Base-by-base conservation (phyloP, 2,888 invertebrate genomes). In the Pediacus dermestoides region DNA sequence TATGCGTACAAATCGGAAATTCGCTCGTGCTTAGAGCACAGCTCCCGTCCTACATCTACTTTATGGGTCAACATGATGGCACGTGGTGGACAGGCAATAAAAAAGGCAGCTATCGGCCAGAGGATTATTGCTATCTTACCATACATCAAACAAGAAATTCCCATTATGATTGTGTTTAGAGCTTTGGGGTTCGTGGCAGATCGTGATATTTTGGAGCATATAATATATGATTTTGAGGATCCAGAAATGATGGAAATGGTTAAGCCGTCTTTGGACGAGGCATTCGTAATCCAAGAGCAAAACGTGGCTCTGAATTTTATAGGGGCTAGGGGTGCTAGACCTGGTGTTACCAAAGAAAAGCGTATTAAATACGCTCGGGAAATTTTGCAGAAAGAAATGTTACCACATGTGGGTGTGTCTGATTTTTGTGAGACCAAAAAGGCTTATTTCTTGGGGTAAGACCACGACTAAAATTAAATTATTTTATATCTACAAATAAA, bases 171-270 rank as follows among this genome's bases (percentile, higher is more conserved):
- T 64, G 97, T 99, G 1, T 99, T 99, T 67, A 80, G 97, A 66
- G 99, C 97, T n/a, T 48, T 68, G 11, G 97, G 99, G 18, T 99
- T 99, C 73, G 99, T 99, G 26, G 96, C 99, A 4, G 99, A 99
- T 71, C 80, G 99, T 61, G 99, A 99, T 72, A 99, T 99, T 60
- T 75, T 99, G 12, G 99, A 99, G 66, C 99, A 99, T 63, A 99
- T 99, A 46, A 99, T 99, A 60, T 99, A 99, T 68, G 99, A 99
- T 66, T 99, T 99, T 72, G 96, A 99, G 70, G 99, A 99, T 72
- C 97, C 95, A 4, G 99, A 99, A 75, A 97, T 99, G 96, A 99
- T 99, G 97, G 99, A 99, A 79, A 97, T 99, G 96, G 96, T 73
- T 0, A 99, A 99, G 68, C 99, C 99, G 1, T 97, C 97, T 0